Evolutionary conservation across 2,113 vertebrate species (phyloP), one percentile per base, ranked within the genome.

Genomic region (Cephalophus harveyi): DNA sequence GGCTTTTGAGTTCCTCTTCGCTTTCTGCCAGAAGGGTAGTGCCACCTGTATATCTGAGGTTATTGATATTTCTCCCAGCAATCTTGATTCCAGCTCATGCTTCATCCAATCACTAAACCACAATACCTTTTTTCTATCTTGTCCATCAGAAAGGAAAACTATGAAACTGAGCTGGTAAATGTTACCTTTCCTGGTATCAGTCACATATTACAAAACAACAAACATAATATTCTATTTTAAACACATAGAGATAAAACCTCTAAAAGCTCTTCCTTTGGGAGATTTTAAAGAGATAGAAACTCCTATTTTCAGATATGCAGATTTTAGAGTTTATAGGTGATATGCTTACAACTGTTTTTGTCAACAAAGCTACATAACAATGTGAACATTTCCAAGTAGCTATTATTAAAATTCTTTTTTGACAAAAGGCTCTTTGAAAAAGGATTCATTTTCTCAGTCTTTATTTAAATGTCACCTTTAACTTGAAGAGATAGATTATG

Each of bases 391-490:
- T 88, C 40, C 83, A 95, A 85, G 52, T 27, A 93, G 27, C 19
- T 59, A 27, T 67, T 92, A 85, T 95, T 64, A 91, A 89, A 89
- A 40, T 89, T 86, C 46, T 91, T 60, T 93, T 86, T 46, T 81
- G 67, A 82, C 7, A 85, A 8, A 82, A 94, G 5, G 0, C 7
- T 82, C 21, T 64, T 84, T 83, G 83, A 71, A 95, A 33, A 94
- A 92, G 19, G 23, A 79, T 88, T 96, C 28, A 87, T 81, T 74
- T 90, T 97, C 84, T 92, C 27, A 28, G 28, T 92, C n/a, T 46
- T 43, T 91, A 27, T 81, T 92, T 87, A 98, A 93, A 74, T 82
- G 27, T 57, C 46, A 85, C 11, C 48, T 94, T 91, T 96, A 87
- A 59, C 57, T 89, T 94, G 16, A 87, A 96, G 67, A 91, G 10